phyloP scores from a whole-genome alignment of 1,140 invertebrate genomes.

The Drosophila parabipectinata region DNA sequence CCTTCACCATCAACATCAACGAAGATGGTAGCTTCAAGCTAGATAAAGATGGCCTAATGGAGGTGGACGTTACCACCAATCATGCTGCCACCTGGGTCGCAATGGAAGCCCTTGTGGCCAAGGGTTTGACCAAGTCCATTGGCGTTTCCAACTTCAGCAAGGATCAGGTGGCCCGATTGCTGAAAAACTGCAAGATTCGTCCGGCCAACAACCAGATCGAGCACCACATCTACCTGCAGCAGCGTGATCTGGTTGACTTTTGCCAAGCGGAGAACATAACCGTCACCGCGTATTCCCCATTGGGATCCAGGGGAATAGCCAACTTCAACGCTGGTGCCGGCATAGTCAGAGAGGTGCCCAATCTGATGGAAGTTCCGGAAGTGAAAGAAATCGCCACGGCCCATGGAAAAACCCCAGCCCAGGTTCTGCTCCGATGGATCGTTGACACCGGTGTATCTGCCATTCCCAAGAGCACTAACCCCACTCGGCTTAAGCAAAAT shows the following conservation, averaged over 20 bases:
- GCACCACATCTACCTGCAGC: slow-evolving; percentile 93
- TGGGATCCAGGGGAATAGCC: slow-evolving; percentile 89
- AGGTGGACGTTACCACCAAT: slow-evolving; percentile 88
- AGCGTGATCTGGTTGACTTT: slow-evolving; percentile 89
- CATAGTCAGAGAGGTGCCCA: slow-evolving; percentile 85
- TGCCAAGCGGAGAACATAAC: slow-evolving; percentile 89
- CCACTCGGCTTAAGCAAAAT: slow-evolving; percentile 88
- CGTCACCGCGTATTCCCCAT: slow-evolving; percentile 92
- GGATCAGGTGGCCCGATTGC: slow-evolving; percentile 87
- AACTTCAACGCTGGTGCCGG: slow-evolving; percentile 84
- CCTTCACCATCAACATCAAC: slow-evolving; percentile 86
- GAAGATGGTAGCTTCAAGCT: slow-evolving; percentile 83
- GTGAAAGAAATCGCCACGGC: slow-evolving; percentile 88
- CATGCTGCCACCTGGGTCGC: slow-evolving; percentile 90
- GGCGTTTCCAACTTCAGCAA: slow-evolving; percentile 93
- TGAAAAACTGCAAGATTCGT: slow-evolving; percentile 87
- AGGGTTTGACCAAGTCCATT: slow-evolving; percentile 88
- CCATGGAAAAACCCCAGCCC: slow-evolving; percentile 90
- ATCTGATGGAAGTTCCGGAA: slow-evolving; percentile 88
- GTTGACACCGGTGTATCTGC: slow-evolving; percentile 89
- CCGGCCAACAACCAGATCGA: slow-evolving; percentile 92
- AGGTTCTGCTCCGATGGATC: slow-evolving; percentile 91
- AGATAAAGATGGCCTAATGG: slow-evolving; percentile 86
- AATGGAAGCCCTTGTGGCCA: slow-evolving; percentile 90
- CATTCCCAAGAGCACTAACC: slow-evolving; percentile 93